phyloP scores from a whole-genome alignment of 2,113 vertebrate species.

The Genyomyrus donnyi region DNA sequence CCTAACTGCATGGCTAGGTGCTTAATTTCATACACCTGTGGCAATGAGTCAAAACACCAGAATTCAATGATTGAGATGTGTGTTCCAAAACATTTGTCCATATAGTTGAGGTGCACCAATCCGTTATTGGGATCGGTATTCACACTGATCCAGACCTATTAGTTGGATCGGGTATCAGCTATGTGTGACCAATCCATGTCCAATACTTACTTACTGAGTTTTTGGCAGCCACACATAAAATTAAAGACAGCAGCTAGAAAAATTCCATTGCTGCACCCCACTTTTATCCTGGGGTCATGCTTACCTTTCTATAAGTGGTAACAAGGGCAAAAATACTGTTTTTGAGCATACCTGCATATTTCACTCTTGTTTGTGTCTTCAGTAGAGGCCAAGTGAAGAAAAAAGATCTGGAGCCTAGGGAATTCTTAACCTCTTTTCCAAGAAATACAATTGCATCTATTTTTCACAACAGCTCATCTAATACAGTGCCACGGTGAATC shows the following conservation, averaged over 20 bases:
- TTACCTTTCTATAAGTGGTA: neutral
- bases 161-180: no score
- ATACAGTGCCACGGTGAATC: neutral
- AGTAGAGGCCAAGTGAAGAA: neutral
- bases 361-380: neutral
- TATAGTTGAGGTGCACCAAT: no score
- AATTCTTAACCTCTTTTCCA: neutral
- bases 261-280: constrained; percentile 8
- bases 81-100: no score
- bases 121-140: no score
- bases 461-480: neutral
- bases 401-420: neutral
- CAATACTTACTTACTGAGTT: no score
- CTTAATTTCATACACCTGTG: no score
- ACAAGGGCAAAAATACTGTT: neutral
- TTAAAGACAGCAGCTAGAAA: neutral
- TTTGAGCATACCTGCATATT: neutral
- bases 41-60: no score
- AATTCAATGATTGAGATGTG: no score
- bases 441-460: neutral
- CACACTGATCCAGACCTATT: no score
- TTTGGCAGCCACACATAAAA: neutral
- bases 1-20: no score
- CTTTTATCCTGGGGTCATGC: constrained; percentile 10
- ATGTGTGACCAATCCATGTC: no score